phyloP scores from a whole-genome alignment of 2,113 vertebrate species.

The Pitta sordida region DNA sequence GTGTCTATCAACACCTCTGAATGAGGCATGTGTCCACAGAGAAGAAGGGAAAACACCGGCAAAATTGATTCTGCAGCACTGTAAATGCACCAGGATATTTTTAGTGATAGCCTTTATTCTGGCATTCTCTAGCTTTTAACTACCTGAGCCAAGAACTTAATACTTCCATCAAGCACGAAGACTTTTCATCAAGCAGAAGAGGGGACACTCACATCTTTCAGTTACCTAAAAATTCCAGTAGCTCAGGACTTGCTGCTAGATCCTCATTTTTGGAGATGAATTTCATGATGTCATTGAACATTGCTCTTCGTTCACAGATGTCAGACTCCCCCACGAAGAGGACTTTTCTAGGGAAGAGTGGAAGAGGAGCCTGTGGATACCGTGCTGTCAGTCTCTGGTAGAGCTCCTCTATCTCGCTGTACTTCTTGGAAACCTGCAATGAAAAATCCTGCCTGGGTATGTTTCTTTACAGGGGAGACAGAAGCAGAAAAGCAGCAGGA shows the following conservation, averaged over 20 bases:
- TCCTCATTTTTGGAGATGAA: slow-evolving; percentile 72
- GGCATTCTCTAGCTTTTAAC: background rate
- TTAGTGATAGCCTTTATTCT: background rate
- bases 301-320: slow-evolving; percentile 76
- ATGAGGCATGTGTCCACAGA: background rate
- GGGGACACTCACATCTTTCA: background rate
- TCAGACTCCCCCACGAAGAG: slow-evolving; percentile 84
- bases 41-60: background rate
- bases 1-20: background rate
- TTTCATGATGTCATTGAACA: slow-evolving; percentile 80
- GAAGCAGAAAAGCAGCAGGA: background rate
- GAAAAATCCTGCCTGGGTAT: background rate
- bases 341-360: slow-evolving; percentile 80
- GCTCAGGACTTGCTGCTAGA: slow-evolving; percentile 75
- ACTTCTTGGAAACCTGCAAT: slow-evolving; percentile 84
- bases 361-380: slow-evolving; percentile 70
- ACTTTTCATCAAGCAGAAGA: no score
- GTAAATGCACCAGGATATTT: background rate
- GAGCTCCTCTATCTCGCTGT: slow-evolving; percentile 85
- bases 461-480: background rate
- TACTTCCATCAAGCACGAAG: background rate
- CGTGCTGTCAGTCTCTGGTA: slow-evolving; percentile 70
- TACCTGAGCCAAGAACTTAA: background rate
- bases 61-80: background rate
- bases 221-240: slow-evolving; percentile 85